phyloP scores from a whole-genome alignment of 2,888 invertebrate species.

The Rotaria magnacalcarata region DNA sequence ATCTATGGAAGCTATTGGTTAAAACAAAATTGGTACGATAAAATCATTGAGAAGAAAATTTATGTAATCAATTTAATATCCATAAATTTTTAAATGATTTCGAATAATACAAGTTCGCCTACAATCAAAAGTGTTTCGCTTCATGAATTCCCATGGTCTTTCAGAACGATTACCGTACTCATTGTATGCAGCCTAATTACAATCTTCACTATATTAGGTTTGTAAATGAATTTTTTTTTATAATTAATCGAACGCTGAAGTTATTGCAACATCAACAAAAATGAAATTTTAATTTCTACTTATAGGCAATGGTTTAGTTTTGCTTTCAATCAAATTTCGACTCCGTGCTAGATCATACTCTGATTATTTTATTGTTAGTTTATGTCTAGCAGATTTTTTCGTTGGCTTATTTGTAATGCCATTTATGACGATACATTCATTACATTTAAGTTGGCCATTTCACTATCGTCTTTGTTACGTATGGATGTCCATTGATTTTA shows the following conservation, averaged over 20 bases:
- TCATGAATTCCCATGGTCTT: neutral
- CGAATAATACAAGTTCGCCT: neutral
- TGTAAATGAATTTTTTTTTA: neutral
- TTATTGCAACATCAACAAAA: too few species aligned
- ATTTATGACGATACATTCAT: slow-evolving; percentile 41
- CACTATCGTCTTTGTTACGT: slow-evolving; percentile 37
- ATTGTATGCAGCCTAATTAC: neutral
- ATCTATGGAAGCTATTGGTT: neutral
- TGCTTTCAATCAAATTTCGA: slow-evolving; percentile 40
- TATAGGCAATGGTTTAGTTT: slow-evolving; percentile 42
- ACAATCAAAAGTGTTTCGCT: neutral
- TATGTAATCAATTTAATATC: too few species aligned
- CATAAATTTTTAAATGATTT: neutral
- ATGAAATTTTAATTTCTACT: neutral
- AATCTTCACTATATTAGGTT: neutral
- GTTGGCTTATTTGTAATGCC: slow-evolving; percentile 45
- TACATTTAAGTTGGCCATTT: slow-evolving; percentile 37
- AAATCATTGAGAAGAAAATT: neutral
- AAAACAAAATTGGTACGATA: too few species aligned
- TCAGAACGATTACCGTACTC: neutral
- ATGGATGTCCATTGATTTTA: slow-evolving; percentile 46
- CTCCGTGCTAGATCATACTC: slow-evolving; percentile 37
- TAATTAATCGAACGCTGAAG: neutral
- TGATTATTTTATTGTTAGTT: slow-evolving; percentile 45
- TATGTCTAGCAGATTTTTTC: slow-evolving; percentile 44